Percentiles rank a stretch among this genome's conserved stretches.
Evolutionary conservation across 2,797 vertebrate species (phyloP).

Genomic region (Phyllotis vaccarum): DNA sequence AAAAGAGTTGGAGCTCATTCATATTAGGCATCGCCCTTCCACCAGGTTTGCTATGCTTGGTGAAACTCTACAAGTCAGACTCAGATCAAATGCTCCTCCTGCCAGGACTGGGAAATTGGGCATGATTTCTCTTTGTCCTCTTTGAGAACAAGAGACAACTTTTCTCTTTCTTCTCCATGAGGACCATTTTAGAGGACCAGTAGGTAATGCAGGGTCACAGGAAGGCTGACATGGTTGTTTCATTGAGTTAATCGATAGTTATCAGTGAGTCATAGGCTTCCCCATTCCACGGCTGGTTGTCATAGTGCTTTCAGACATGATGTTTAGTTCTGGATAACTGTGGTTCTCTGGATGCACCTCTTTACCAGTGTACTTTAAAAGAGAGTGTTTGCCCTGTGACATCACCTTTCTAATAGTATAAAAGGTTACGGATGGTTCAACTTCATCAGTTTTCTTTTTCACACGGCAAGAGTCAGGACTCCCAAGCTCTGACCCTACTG

Average conservation of each 20-base stretch:
- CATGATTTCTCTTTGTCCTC: background rate
- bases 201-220: background rate
- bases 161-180: background rate
- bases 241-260: background rate
- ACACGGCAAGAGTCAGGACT: no score
- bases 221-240: background rate
- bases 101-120: background rate
- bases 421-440: background rate
- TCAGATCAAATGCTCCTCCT: no score
- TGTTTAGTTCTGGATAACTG: background rate
- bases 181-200: background rate
- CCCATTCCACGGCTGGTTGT: no score
- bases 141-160: accelerated
- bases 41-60: no score
- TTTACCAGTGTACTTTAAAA: background rate
- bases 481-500: accelerated
- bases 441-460: background rate
- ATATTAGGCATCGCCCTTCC: background rate
- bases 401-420: background rate
- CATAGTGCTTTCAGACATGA: background rate
- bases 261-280: background rate
- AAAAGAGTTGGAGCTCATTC: no score
- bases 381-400: background rate
- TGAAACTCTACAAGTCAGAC: background rate
- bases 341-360: background rate